A percentile compares a stretch with the other conserved stretches of the same genome.
Conservation (phyloP, 2,797 vertebrate genomes). For the Cossypha caffra region DNA sequence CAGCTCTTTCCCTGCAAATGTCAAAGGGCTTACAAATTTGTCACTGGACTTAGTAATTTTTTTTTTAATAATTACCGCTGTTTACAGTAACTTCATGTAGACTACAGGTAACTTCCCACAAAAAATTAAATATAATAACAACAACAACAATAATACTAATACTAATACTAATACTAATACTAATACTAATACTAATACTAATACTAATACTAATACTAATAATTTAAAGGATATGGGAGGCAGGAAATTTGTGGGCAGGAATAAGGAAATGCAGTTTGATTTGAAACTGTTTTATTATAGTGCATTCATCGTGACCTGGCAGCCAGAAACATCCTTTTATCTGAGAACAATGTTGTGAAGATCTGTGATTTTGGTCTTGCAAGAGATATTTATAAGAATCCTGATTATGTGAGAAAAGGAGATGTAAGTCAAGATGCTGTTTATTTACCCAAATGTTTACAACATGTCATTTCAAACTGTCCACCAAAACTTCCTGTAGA, state of each 20-base stretch:
- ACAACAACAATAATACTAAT: background rate
- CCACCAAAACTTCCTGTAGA: slow-evolving; percentile 7
- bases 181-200: background rate
- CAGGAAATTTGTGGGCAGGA: slow-evolving; percentile 57
- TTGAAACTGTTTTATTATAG: slow-evolving; percentile 77
- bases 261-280: slow-evolving; percentile 61
- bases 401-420: slow-evolving; percentile 95
- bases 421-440: slow-evolving; percentile 83
- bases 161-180: background rate
- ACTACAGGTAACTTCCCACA: background rate
- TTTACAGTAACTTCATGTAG: background rate
- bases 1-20: background rate
- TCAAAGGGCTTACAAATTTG: background rate
- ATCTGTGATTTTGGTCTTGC: slow-evolving; percentile 96
- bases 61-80: background rate
- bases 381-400: slow-evolving; percentile 95
- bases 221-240: background rate
- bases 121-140: background rate
- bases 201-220: background rate
- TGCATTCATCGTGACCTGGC: slow-evolving; percentile 95
- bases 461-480: background rate
- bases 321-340: slow-evolving; percentile 92
- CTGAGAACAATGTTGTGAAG: slow-evolving; percentile 95
- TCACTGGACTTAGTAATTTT: background rate
- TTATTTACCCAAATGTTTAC: slow-evolving; percentile 20